Evolutionary conservation across 2,888 invertebrate species (phyloP).

Genomic region (Campaea margaritaria): DNA sequence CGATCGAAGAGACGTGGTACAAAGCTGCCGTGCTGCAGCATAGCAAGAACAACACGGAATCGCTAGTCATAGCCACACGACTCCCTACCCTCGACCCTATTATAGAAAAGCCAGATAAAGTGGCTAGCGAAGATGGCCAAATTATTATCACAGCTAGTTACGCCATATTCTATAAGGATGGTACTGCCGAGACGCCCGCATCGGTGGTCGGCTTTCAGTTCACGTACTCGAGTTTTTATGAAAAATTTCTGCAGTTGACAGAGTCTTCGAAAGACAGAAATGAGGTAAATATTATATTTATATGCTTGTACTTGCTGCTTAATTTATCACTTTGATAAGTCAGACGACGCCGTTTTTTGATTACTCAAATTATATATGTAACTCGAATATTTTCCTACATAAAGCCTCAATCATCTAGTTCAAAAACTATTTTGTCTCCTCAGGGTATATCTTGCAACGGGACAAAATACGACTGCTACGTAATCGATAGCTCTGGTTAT

Average conservation of each 20-base stretch:
- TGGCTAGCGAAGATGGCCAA: constrained; percentile 76
- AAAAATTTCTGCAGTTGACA: constrained; percentile 88
- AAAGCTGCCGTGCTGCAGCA: constrained; percentile 95
- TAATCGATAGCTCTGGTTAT: constrained; percentile 97
- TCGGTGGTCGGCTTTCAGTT: constrained; percentile 96
- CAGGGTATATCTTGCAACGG: constrained; percentile 77
- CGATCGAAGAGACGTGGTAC: constrained; percentile 96
- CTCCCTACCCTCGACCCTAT: constrained; percentile 80
- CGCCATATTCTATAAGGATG: constrained; percentile 93
- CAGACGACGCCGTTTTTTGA: no score
- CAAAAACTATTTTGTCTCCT: constrained; percentile 4
- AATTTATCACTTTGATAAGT: no score
- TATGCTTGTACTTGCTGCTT: no score
- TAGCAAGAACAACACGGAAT: constrained; percentile 88
- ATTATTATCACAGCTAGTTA: constrained; percentile 92
- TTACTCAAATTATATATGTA: no score
- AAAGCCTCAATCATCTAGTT: not conserved
- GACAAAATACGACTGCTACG: constrained; percentile 91
- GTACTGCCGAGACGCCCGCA: constrained; percentile 91
- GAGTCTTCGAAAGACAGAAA: constrained; percentile 45
- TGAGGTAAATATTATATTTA: constrained; percentile 6
- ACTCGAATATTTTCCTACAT: no score
- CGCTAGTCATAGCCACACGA: constrained; percentile 92
- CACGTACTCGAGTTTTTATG: constrained; percentile 88
- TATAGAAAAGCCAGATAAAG: constrained; percentile 63